These are phyloP conservation scores for Spea bombifrons DNA, from an alignment of 2,113 vertebrate species.

Conservation along the genomic window DNA sequence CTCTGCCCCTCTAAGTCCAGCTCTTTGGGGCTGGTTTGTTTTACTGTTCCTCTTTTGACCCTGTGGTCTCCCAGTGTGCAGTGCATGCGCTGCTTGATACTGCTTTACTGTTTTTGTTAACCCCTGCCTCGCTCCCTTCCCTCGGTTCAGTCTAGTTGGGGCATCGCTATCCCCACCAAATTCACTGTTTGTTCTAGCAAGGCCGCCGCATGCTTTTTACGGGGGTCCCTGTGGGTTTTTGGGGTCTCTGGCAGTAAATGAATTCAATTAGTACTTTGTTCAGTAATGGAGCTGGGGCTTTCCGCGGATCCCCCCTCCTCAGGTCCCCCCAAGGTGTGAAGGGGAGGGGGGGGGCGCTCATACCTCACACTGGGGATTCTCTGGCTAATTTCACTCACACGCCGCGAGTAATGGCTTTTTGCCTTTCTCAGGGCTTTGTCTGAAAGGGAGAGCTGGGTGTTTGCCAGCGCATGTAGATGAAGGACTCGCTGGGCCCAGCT, in stretches of 20 bases:
- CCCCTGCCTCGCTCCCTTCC: too few relatives aligned
- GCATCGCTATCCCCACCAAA: too few relatives aligned
- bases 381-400: conserved; percentile 13
- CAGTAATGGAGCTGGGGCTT: not conserved
- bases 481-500: not conserved
- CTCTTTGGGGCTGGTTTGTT: too few relatives aligned
- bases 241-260: not conserved
- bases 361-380: not conserved
- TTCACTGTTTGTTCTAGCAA: not conserved
- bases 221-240: not conserved
- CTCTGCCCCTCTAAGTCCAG: too few relatives aligned
- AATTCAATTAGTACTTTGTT: not conserved
- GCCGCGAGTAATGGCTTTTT: conserved; percentile 2
- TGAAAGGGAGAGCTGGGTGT: not conserved
- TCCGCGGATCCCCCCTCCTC: not conserved
- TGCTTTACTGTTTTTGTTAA: too few relatives aligned
- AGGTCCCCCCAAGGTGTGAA: not conserved
- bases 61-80: too few relatives aligned
- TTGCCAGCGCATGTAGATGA: conserved; percentile 4
- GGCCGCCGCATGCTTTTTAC: not conserved
- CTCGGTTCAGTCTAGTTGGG: too few relatives aligned
- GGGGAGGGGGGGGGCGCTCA: not conserved
- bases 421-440: conserved; percentile 5
- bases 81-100: too few relatives aligned
- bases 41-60: too few relatives aligned